phyloP scores from a whole-genome alignment of 1,140 invertebrate genomes.

The Camponotus pennsylvanicus region DNA sequence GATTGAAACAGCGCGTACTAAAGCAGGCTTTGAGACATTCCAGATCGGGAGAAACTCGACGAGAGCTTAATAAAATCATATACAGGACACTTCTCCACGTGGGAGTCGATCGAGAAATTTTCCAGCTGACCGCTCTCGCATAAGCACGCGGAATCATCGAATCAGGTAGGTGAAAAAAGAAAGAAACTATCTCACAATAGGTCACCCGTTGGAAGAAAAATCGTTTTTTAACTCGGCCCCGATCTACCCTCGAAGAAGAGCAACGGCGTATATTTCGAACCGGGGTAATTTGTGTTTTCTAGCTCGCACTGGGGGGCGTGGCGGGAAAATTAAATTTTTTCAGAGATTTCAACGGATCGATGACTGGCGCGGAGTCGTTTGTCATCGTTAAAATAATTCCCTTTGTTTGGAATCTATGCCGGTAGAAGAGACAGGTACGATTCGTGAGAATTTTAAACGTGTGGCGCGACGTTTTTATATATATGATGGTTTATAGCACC shows the following conservation, averaged over 20 bases:
- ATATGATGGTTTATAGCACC: slow-evolving; percentile 65
- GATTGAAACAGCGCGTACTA: not conserved
- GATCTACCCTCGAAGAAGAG: slow-evolving; percentile 39
- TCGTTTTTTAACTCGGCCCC: slow-evolving; percentile 80
- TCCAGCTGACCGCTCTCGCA: slow-evolving; percentile 78
- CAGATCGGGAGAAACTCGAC: not conserved
- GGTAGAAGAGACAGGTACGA: slow-evolving; percentile 24
- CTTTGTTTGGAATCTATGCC: slow-evolving; percentile 65
- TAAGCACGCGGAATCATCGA: slow-evolving; percentile 7
- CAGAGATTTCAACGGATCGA: slow-evolving; percentile 29
- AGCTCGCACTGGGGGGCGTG: slow-evolving; percentile 71
- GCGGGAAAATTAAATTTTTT: slow-evolving; percentile 80
- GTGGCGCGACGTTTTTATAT: not conserved
- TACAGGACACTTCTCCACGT: slow-evolving; percentile 82
- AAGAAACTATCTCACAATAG: slow-evolving; percentile 67
- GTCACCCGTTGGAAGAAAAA: slow-evolving; percentile 73
- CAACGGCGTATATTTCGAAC: slow-evolving; percentile 74
- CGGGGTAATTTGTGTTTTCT: slow-evolving; percentile 79
- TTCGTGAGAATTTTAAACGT: slow-evolving; percentile 21
- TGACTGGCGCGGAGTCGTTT: slow-evolving; percentile 74
- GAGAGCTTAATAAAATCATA: slow-evolving; percentile 80
- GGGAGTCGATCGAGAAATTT: slow-evolving; percentile 82
- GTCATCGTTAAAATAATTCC: slow-evolving; percentile 82
- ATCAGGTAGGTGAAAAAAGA: slow-evolving; percentile 69
- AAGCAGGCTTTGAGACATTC: slow-evolving; percentile 56